Evolutionary conservation across 1,140 invertebrate species (phyloP), one percentile per base, ranked within the genome.

Genomic region (Acromyrmex charruanus): DNA sequence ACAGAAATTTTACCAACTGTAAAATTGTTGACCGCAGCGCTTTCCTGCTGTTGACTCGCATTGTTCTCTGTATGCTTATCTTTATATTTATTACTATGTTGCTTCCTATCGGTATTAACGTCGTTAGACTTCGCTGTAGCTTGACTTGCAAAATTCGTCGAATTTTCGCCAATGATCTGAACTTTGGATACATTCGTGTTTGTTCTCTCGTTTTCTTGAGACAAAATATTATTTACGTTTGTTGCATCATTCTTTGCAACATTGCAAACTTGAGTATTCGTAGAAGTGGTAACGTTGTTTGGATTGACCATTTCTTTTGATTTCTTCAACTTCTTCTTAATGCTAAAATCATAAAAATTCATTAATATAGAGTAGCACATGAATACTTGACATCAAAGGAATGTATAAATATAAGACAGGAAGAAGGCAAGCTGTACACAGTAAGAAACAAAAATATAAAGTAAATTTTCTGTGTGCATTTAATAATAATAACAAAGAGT

Each of bases 301-400:
- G 86, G 61, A 44, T 21, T 90, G 3, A 65, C 65, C 35, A 81
- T 28, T 7, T 94, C 93, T 87, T 92, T 94, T n/a, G 84, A 77
- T 71, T 93, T 92, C 66, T 92, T 94, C 49, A 82, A 72, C 80
- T 93, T 94, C 89, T 93, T 94, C 72, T 94, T 94, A 39, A 85
- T 71, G 61, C 93, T 94, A 87, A 21, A 94, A 94, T 90, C 82
- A 93, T 59, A 92, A 25, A n/a, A 58, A 49, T 72, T 25, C 4
- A 49, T 31, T 59, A 18, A 31, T 77, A 77, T 21, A 39, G 53
- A 44, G 2, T 59, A 55, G 21, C 9, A 31, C 35, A 14, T 66
- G 10, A 63, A 49, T 39, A 44, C 18, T 28, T 39, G 2, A 77
- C 21, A 68, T 86, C 4, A 80, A 53, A 69, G 25, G 0, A 80